Evolutionary conservation across 2,797 vertebrate genomes (phyloP), one percentile per base, ranked within the genome.

Genomic region (Halcyon chelicuti): DNA sequence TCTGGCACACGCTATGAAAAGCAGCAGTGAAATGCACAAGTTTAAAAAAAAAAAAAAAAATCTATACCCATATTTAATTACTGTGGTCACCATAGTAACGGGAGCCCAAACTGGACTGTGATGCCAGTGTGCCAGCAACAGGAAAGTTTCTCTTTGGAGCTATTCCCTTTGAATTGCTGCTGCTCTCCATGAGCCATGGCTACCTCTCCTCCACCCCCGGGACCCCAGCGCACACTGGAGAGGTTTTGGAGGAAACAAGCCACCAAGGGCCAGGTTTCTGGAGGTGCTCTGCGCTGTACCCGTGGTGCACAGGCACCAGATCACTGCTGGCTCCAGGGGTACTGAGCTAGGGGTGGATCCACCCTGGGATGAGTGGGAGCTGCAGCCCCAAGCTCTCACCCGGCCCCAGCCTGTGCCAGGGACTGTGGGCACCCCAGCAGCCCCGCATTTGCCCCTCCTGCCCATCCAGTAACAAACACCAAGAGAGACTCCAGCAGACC

Each of bases 11-110:
- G 4, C 83, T 67, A 73, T 37, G 73, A 83, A 78, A 78, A 78
- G 83, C 83, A 94, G 73, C 92, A 87, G 67, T 37, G 67, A 91
- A 94, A 79, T 70, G 88, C 46, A 62, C 88, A 83, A 87, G 88
- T 44, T 54, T 29, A 65, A 35, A 89, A 89, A 57, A 37, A 40
- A 46, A 29, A 65, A 80, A 89, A 57, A 22, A 17, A 73, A 52
- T 44, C 87, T 68, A 42, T 28, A 54, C 33, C n/a, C 39, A 7
- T 73, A 74, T 49, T 78, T 58, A 63, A 60, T 70, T 74, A 42
- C 67, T n/a, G 67, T 5, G 22, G 44, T 93, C 51, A 4, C 88
- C 83, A 75, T 44, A 54, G 88, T 4, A 83, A 91, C 62, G 0
- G 55, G 29, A 87, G 55, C 78, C 88, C 46, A 61, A 65, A 79